Percentiles rank a stretch among this genome's conserved stretches.
These are phyloP conservation scores for Ochropleura leucogaster DNA, from an alignment of 2,888 invertebrate species.

Conservation along the genomic window DNA sequence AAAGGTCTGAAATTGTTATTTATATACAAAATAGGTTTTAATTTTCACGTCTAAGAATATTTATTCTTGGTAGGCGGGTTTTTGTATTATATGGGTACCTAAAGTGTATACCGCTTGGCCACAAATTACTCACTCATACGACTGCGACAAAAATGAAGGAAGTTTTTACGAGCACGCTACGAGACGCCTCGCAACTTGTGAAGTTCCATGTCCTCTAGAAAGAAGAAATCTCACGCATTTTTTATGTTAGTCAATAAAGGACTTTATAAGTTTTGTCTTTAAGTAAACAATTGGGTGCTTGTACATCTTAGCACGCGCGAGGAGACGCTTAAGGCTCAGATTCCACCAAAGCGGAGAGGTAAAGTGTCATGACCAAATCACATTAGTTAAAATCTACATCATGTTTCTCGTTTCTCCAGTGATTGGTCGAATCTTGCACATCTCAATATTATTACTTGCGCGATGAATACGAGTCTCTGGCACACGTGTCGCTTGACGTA, in stretches of 20 bases:
- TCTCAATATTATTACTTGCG: background rate
- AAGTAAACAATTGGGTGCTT: no score
- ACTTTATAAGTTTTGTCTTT: no score
- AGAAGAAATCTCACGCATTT: background rate
- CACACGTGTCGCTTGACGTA: background rate
- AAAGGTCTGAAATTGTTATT: slow-evolving; percentile 26
- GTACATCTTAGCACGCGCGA: background rate
- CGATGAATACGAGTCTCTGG: background rate
- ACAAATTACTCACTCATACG: background rate
- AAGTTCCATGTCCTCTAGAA: background rate
- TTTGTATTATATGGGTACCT: background rate
- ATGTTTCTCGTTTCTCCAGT: no score
- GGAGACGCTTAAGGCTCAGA: background rate
- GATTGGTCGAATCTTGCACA: no score
- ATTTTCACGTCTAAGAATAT: background rate
- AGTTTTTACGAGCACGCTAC: background rate
- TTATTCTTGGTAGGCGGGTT: background rate
- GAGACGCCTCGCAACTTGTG: background rate
- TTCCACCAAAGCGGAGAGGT: no score
- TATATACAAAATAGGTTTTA: slow-evolving; percentile 22
- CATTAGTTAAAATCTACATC: no score
- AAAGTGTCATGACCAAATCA: no score
- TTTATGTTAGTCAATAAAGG: background rate
- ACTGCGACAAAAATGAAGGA: background rate
- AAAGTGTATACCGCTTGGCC: background rate